Evolutionary conservation across 2,888 invertebrate species (phyloP).

Genomic region (Ophraella communa): DNA sequence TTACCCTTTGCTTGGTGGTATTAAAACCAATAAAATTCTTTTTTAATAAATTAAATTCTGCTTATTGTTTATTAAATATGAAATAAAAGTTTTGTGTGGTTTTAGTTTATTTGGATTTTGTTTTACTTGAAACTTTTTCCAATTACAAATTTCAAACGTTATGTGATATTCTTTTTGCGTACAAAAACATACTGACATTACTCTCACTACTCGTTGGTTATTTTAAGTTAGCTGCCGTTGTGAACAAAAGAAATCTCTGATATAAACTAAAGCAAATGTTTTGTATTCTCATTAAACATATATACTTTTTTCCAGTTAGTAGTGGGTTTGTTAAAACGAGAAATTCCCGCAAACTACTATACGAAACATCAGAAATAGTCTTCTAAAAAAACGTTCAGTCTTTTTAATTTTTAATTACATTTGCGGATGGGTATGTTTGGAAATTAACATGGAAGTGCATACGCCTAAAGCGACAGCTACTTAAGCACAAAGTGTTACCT

Average conservation of each 20-base stretch:
- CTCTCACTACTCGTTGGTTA: neutral
- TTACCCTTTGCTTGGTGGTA: too few relatives aligned
- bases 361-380: neutral
- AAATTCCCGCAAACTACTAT: neutral
- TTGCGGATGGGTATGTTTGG: neutral
- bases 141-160: too few relatives aligned
- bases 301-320: neutral
- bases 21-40: too few relatives aligned
- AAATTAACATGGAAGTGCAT: neutral
- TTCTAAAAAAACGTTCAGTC: neutral
- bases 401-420: constrained; percentile 9
- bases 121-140: too few relatives aligned
- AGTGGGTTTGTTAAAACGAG: neutral
- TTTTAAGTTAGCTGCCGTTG: neutral
- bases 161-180: neutral
- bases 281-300: neutral
- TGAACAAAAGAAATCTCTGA: neutral
- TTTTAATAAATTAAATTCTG: too few relatives aligned
- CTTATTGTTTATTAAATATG: too few relatives aligned
- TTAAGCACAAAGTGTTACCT: neutral
- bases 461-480: neutral
- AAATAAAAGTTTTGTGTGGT: too few relatives aligned
- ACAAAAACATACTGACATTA: neutral
- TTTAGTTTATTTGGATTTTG: too few relatives aligned
- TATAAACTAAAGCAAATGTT: neutral